Evolutionary conservation across 2,797 vertebrate species (phyloP).

Genomic region (Erithacus rubecula): DNA sequence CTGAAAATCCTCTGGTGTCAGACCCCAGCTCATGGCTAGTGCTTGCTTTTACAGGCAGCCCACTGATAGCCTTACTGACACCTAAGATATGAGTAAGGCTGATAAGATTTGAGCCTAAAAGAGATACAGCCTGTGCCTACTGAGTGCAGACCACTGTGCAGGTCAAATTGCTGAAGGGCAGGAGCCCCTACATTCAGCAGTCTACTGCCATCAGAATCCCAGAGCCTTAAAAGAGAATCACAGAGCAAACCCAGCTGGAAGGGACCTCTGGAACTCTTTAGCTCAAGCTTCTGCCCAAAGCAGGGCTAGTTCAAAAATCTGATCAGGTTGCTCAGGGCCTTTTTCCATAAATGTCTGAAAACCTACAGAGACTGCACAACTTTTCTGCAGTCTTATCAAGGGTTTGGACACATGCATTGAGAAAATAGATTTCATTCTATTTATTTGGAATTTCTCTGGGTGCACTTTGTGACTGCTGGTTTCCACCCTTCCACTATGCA

Average conservation of each 20-base stretch:
- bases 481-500: accelerated
- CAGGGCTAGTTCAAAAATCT: not conserved
- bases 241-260: not conserved
- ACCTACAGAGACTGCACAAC: not conserved
- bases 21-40: not conserved
- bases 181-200: not conserved
- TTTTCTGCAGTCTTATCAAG: not conserved
- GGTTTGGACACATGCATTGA: not conserved
- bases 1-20: not conserved
- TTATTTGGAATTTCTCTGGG: not conserved
- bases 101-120: not conserved
- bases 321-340: not conserved
- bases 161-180: not conserved
- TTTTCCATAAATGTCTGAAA: not conserved
- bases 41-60: not conserved
- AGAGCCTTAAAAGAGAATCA: not conserved
- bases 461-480: not conserved
- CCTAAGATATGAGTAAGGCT: not conserved
- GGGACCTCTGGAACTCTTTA: not conserved
- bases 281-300: not conserved
- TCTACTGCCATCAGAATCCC: not conserved
- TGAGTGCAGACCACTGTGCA: accelerated
- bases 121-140: not conserved
- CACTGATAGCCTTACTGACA: not conserved
- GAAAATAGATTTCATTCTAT: not conserved